Evolutionary conservation across 2,797 vertebrate genomes (phyloP), one percentile per base, ranked within the genome.

Genomic region (Xenentodon cancila): DNA sequence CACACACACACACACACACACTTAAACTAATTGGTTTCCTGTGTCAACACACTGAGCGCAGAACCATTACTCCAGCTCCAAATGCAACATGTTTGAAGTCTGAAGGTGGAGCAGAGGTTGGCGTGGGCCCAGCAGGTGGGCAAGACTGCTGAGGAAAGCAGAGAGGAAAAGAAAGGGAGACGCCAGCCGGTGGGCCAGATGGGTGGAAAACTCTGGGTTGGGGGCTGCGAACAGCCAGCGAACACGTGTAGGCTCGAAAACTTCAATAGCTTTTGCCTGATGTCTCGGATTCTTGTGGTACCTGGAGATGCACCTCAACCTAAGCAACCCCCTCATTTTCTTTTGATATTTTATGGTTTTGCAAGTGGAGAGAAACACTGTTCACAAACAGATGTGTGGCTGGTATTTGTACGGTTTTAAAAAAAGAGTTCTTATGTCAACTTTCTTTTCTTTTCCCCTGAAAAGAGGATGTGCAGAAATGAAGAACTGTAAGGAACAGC

Each of bases 111-210:
- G 63, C 30, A 72, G 70, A 74, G 71, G 74, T 52, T 74, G 82
- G 72, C 54, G 63, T 64, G 43, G 54, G 71, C 82, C 69, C 86
- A 80, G 92, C 87, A 90, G 89, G 88, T 81, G 89, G 85, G 67
- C 74, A 52, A 19, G 75, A 75, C 64, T 85, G 84, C 82, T 82
- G 78, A 88, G 80, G 70, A 68, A 70, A 58, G 73, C 74, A 80
- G 63, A 65, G 71, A 12, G 54, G 48, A 64, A 79, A 74, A 75
- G 61, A 56, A 48, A 72, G 49, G 46, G 60, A 57, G 83, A 86
- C 49, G 71, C 75, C 77, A 71, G 63, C 53, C 58, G 61, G 62
- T 11, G 53, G 68, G 53, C 65, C 73, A 74, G 60, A 64, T 59
- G 7, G 64, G 60, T 19, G 46, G 64, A 75, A 77, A 63, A 6